Conservation (phyloP, 2,113 vertebrate genomes). For the Grus americana region DNA sequence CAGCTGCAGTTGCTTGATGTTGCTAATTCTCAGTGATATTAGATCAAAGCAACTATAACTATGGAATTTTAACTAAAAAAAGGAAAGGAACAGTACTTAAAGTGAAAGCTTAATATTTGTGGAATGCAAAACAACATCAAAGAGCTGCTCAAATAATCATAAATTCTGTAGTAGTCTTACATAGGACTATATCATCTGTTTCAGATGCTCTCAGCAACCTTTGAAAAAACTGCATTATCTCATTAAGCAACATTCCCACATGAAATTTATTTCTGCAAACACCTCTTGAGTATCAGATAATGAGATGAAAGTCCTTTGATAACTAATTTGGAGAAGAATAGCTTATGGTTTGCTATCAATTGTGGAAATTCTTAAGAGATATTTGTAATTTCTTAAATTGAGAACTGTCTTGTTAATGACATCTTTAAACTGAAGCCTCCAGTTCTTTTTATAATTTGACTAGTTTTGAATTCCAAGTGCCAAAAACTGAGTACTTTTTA, state of each 20-base stretch:
- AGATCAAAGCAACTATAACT: neutral
- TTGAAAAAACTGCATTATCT: neutral
- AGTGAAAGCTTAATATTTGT: neutral
- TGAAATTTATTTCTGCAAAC: neutral
- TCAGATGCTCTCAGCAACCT: neutral
- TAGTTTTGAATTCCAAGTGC: neutral
- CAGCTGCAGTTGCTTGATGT: neutral
- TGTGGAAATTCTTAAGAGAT: neutral
- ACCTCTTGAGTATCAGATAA: neutral
- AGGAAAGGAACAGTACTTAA: neutral
- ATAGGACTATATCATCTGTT: neutral
- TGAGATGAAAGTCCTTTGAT: neutral
- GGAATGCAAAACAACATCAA: neutral
- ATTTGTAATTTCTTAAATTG: neutral
- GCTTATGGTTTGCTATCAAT: neutral
- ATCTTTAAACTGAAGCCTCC: neutral
- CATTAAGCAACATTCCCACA: neutral
- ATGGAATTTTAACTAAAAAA: slow-evolving; percentile 16
- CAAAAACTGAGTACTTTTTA: neutral
- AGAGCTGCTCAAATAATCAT: neutral
- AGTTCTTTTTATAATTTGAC: neutral
- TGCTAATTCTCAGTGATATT: neutral
- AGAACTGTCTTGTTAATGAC: neutral
- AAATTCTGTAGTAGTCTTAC: neutral
- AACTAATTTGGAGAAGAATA: neutral